Evolutionary conservation across 1,140 invertebrate species (phyloP).

Genomic region (Drosophila guanche): DNA sequence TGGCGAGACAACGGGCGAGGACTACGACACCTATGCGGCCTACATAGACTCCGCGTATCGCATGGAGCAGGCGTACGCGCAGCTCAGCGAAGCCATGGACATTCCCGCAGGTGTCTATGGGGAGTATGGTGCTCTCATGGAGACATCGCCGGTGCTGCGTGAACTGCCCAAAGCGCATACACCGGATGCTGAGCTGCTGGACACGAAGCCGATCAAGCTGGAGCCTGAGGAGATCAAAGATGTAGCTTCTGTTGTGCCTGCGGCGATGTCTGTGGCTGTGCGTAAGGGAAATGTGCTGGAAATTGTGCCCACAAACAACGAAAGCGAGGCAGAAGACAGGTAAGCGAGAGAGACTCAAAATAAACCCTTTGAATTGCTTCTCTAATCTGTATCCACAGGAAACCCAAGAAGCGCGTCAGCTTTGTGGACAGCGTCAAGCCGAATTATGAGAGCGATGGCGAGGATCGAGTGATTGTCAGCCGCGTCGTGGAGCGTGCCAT

Average conservation of each 20-base stretch:
- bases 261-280: slow-evolving; percentile 75
- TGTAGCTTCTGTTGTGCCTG: slow-evolving; percentile 22
- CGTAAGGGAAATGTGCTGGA: slow-evolving; percentile 81
- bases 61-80: slow-evolving; percentile 64
- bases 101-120: slow-evolving; percentile 2
- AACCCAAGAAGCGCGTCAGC: slow-evolving; percentile 69
- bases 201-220: slow-evolving; percentile 28
- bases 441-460: slow-evolving; percentile 71
- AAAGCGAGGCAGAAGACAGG: slow-evolving; percentile 54
- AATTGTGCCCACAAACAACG: slow-evolving; percentile 66
- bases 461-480: slow-evolving; percentile 63
- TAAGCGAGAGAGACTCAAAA: neutral
- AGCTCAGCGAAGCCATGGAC: slow-evolving; percentile 54
- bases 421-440: slow-evolving; percentile 76
- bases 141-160: neutral
- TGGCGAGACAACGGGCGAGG: slow-evolving; percentile 33
- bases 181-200: neutral
- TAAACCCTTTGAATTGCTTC: neutral
- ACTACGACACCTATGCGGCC: slow-evolving; percentile 66
- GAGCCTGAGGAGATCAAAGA: slow-evolving; percentile 59
- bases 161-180: slow-evolving; percentile 25
- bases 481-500: slow-evolving; percentile 50
- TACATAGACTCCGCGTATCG: slow-evolving; percentile 71
- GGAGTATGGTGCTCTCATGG: slow-evolving; percentile 19
- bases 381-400: slow-evolving; percentile 31